phyloP scores from a whole-genome alignment of 2,797 vertebrate species.

The Ibycter americanus region DNA sequence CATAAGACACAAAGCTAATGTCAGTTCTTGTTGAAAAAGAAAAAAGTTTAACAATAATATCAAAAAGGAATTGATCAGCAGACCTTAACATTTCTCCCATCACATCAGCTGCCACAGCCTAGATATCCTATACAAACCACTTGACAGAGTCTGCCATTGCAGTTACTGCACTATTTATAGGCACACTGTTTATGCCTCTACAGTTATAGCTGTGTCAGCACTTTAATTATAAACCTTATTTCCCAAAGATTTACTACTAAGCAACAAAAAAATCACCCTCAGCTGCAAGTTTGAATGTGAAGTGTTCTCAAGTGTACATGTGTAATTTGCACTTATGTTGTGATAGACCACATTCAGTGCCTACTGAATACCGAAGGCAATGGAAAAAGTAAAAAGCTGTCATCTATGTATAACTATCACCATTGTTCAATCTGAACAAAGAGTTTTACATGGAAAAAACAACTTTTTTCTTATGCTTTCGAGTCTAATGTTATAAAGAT shows the following conservation, averaged over 20 bases:
- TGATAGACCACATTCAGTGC: neutral
- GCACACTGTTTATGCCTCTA: conserved; percentile 48
- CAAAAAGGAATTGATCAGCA: conserved; percentile 67
- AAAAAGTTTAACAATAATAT: conserved; percentile 50
- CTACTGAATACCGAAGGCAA: neutral
- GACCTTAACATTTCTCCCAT: conserved; percentile 46
- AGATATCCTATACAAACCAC: conserved; percentile 23
- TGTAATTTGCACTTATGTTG: neutral
- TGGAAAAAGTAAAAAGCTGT: neutral
- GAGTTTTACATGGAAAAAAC: neutral
- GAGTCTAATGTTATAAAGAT: neutral
- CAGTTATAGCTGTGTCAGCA: conserved; percentile 59
- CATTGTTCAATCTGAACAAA: neutral
- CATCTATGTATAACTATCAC: neutral
- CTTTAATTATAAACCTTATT: conserved; percentile 71
- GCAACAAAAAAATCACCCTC: conserved; percentile 50
- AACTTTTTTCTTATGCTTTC: neutral
- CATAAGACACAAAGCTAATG: conserved; percentile 38
- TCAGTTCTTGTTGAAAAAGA: conserved; percentile 33
- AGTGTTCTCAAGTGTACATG: conserved; percentile 3
- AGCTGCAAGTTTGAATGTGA: conserved; percentile 46
- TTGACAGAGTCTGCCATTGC: conserved; percentile 43
- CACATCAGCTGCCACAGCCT: conserved; percentile 49
- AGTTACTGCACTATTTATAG: conserved; percentile 69
- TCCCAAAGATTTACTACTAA: conserved; percentile 54